Evolutionary conservation across 2,888 invertebrate species (phyloP).

Genomic region (Lithophane semibrunnea): DNA sequence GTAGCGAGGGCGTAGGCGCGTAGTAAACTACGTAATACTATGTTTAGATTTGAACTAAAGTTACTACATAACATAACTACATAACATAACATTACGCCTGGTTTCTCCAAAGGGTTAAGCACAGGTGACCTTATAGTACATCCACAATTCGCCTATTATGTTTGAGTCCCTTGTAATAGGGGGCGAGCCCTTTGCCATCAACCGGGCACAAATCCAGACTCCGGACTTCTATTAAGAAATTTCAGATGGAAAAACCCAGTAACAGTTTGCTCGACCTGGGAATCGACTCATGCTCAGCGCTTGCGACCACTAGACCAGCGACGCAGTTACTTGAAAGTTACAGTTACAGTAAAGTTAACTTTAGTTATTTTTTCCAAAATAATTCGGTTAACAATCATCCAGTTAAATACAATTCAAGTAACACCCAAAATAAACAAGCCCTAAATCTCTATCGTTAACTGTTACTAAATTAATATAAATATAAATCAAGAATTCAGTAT

Average conservation of each 20-base stretch:
- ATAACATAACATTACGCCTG: neutral
- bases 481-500: conserved; percentile 60
- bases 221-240: neutral
- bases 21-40: neutral
- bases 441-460: conserved; percentile 14
- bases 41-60: neutral
- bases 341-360: neutral
- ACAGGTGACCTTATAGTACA: no score
- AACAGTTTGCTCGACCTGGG: neutral
- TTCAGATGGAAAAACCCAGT: neutral
- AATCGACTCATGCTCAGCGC: neutral
- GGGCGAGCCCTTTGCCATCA: neutral
- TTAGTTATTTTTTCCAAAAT: neutral
- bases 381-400: neutral
- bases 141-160: neutral
- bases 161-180: no score
- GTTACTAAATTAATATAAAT: conserved; percentile 47
- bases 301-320: neutral
- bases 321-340: neutral
- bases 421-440: conserved; percentile 19
- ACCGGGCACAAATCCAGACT: neutral
- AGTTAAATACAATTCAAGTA: conserved; percentile 23
- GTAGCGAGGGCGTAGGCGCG: conserved; percentile 11
- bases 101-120: neutral
- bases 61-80: neutral